A percentile compares a stretch with the other conserved stretches of the same genome.
phyloP scores from a whole-genome alignment of 2,113 vertebrate species.

The Pheucticus melanocephalus region DNA sequence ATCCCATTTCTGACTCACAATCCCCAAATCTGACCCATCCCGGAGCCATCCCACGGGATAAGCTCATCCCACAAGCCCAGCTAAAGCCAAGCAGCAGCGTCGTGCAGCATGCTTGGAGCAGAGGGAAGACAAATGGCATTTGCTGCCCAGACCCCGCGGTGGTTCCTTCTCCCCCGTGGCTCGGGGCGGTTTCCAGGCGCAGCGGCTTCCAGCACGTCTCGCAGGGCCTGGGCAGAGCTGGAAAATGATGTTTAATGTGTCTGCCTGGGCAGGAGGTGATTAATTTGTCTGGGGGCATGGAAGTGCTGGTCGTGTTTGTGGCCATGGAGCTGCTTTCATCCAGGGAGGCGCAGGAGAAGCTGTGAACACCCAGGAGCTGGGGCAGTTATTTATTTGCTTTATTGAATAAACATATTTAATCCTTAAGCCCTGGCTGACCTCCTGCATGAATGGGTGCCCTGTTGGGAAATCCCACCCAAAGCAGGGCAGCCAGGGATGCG shows the following conservation, averaged over 20 bases:
- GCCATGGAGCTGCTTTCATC: not conserved
- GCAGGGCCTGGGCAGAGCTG: not conserved
- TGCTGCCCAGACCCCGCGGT: not conserved
- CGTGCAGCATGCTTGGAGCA: rapidly evolving
- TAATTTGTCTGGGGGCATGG: not conserved
- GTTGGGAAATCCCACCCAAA: not conserved
- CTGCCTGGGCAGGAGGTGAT: not conserved
- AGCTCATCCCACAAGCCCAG: not conserved
- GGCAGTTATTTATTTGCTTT: not conserved
- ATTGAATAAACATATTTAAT: not conserved
- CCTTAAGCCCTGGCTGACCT: not conserved
- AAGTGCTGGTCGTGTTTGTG: not conserved
- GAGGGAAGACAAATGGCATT: not conserved
- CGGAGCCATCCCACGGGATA: not conserved
- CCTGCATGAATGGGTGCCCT: not conserved
- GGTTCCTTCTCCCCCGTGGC: not conserved
- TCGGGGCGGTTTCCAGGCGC: not conserved
- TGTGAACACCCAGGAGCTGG: not conserved
- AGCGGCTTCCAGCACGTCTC: not conserved
- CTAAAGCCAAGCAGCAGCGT: not conserved
- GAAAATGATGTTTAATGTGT: conserved; percentile 6
- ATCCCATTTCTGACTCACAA: not conserved
- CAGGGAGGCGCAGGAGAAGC: not conserved
- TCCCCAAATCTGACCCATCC: not conserved
- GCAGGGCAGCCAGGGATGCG: rapidly evolving